Evolutionary conservation across 2,113 vertebrate species (phyloP), one percentile per base, ranked within the genome.

Genomic region (Deroptyus accipitrinus): DNA sequence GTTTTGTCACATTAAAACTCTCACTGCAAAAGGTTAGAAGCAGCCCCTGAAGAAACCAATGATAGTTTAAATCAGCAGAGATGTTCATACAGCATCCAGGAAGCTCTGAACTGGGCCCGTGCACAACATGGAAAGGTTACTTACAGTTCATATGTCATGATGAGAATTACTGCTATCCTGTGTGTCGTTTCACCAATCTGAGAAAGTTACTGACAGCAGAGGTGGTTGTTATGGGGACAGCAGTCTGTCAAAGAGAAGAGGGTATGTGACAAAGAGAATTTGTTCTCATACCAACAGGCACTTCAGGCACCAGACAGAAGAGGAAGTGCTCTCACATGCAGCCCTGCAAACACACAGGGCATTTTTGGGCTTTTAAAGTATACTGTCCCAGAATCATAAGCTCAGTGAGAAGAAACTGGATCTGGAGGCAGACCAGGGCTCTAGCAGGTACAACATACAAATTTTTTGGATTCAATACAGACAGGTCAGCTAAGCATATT

Each of bases 401-500:
- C 37, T 69, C 33, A 72, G 55, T 64, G 35, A 86, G 41, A 92
- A 92, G 73, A 94, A 97, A 94, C 69, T 84, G 69, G 37, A 95
- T 95, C 87, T 62, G 44, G 11, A 33, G 33, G 10, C 63, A 79
- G 68, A 90, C 9, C 17, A 61, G 84, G 81, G 81, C 48, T 83
- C 52, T 67, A 82, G 84, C 72, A 94, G 87, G 84, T 95, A 66
- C 75, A 82, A 66, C 33, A 35, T 31, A 80, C 9, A 25, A 28
- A 28, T 55, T 91, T 84, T 94, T 95, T 95, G 4, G 51, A 96
- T 91, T 86, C 49, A 48, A 63, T 84, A 82, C 82, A 96, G 95
- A 91, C 81, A 90, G 93, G 88, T 91, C 93, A 92, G 76, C 76
- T 92, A 96, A 95, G 77, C 30, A 41, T 92, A 86, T 97, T 97